Percentiles rank a stretch among this genome's conserved stretches.
phyloP scores from a whole-genome alignment of 2,888 invertebrate genomes.

The Tenthredo distinguenda region DNA sequence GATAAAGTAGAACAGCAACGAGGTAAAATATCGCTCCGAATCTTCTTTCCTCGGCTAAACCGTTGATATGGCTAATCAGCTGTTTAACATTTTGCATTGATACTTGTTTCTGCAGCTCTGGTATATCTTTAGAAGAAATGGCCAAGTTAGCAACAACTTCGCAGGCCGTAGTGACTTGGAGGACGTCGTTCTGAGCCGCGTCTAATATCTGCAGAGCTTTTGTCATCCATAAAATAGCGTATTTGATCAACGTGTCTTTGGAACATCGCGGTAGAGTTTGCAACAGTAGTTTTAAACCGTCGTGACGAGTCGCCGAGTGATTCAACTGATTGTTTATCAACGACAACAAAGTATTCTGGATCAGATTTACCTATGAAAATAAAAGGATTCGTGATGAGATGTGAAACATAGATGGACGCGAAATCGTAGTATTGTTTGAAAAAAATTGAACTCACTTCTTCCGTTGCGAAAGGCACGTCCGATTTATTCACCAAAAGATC shows the following conservation, averaged over 20 bases:
- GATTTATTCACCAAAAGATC: constrained; percentile 61
- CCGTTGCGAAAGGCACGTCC: constrained; percentile 64
- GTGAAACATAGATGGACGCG: neutral
- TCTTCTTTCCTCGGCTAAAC: constrained; percentile 58
- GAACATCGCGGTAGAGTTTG: constrained; percentile 62
- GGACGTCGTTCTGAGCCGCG: constrained; percentile 60
- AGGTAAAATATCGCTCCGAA: constrained; percentile 66
- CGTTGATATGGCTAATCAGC: constrained; percentile 64
- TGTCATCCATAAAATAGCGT: constrained; percentile 69
- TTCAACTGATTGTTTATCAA: constrained; percentile 69
- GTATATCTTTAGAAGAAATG: constrained; percentile 65
- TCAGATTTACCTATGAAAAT: constrained; percentile 62
- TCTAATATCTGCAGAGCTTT: constrained; percentile 69
- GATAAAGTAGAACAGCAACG: constrained; percentile 68
- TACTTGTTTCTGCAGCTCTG: constrained; percentile 72
- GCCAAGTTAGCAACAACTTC: constrained; percentile 66
- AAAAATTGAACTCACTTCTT: constrained; percentile 62
- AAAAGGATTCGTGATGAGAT: neutral
- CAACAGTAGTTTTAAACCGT: constrained; percentile 66
- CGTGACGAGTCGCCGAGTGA: constrained; percentile 63
- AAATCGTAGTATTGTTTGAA: constrained; percentile 6
- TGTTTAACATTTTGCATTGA: constrained; percentile 72
- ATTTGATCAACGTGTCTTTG: constrained; percentile 64
- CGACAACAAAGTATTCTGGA: constrained; percentile 63
- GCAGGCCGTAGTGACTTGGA: constrained; percentile 65